Conservation (phyloP, 37 sponge, comb jelly and placozoan species). For the Halichondria panicea region DNA sequence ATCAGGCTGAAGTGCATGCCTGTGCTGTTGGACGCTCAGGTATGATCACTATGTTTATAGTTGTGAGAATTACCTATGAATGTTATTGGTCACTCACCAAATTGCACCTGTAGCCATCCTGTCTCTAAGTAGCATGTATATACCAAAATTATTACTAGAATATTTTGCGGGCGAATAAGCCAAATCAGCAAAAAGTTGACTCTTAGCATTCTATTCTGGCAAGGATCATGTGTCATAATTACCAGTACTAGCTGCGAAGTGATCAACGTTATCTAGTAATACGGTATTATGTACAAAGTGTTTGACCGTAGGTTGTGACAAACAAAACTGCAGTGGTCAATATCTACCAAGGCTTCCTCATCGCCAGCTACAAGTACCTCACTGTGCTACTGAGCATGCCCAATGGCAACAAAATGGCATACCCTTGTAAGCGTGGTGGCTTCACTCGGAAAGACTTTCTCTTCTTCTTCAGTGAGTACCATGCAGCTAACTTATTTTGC, state of each 20-base stretch:
- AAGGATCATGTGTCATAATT: no score
- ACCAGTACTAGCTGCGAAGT: not conserved
- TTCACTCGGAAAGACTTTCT: not conserved
- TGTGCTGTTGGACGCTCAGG: constrained; percentile 43
- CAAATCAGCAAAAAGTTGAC: no score
- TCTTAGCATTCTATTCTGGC: no score
- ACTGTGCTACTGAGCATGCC: constrained; percentile 8
- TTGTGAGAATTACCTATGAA: no score
- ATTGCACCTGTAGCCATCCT: no score
- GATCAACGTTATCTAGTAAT: not conserved
- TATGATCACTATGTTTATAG: not conserved
- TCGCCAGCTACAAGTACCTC: constrained; percentile 54
- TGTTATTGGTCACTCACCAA: no score
- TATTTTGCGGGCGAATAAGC: no score
- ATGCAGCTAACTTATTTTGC: no score
- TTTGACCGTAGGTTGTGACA: constrained; percentile 17
- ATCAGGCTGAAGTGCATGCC: constrained; percentile 42
- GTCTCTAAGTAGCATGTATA: no score
- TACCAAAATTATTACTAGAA: no score
- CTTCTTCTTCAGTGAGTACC: constrained; percentile 23
- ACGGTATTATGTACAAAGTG: not conserved
- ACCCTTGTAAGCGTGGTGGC: not conserved
- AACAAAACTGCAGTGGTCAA: constrained; percentile 29
- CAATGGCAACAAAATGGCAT: constrained; percentile 8
- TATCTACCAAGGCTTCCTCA: constrained; percentile 48